Evolutionary conservation across 2,113 vertebrate genomes (phyloP), one percentile per base, ranked within the genome.

Genomic region (Gambusia holbrooki): DNA sequence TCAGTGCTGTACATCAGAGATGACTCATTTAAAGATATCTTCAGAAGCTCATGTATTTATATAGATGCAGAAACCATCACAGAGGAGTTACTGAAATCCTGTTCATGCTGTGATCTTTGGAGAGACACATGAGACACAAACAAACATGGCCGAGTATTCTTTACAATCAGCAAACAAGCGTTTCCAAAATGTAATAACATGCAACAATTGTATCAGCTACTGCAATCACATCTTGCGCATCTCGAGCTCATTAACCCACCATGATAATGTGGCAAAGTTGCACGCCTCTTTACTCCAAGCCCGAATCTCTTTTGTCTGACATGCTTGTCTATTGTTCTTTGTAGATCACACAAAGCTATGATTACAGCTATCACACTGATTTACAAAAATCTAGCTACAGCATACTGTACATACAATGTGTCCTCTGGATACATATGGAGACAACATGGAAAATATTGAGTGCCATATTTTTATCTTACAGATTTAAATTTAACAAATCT

Each of bases 281-380:
- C 66, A 74, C 62, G 74, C 72, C 81, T 89, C 79, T 86, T 84
- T 79, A 81, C 71, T 72, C 70, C 11, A 65, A 22, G 28, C 73
- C 71, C 80, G 73, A 3, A 0, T 83, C 76, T 88, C 81, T 80
- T 37, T 84, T 76, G 82, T 91, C 71, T 87, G 80, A 28, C 64
- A 1, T 87, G 81, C 86, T 91, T 82, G 62, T 32, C 77, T 85
- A 81, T 90, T 92, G 87, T 92, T 92, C 87, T 90, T 85, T 42
- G 80, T 42, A 70, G 86, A 89, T 90, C 88, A 91, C 67, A 85
- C 35, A 51, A n/a, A 82, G 80, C n/a, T n/a, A n/a, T 91, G 76
- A 90, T 93, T 91, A 89, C 89, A 91, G 89, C 76, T 80, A 75
- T 87, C 90, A 90, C 87, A 84, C 86, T 71, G 89, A 91, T 91